Evolutionary conservation across 92 coral and sea anemone genomes (phyloP), one percentile per base, ranked within the genome.

Genomic region (Phymanthus crucifer): DNA sequence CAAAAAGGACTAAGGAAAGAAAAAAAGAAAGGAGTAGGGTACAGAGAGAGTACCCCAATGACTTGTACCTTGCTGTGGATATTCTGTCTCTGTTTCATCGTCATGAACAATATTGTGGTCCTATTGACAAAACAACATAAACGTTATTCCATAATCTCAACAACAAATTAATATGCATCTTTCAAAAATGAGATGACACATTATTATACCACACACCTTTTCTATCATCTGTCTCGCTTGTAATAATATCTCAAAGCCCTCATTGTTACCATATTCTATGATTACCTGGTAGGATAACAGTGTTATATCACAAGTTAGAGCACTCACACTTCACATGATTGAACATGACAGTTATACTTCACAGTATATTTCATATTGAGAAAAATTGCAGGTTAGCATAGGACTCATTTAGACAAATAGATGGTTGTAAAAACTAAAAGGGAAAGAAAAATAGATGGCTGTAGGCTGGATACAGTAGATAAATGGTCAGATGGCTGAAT

Each of bases 211-310:
- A 32, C 16, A 7, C 85, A 92, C 97, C 87, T 70, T 89, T 40
- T 90, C 84, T 32, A 95, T 93, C 50, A 95, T 48, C 66, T 89
- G 85, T 82, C 99, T 89, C 66, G 98, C 99, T 81, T 95, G 94
- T 74, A 88, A 80, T 32, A 90, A 77, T 47, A 90, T 91, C 58
- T 95, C 96, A 87, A 95, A 95, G 27, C 99, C 99, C 87, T 95
- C 99, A 77, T 91, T 87, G 80, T 95, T 95, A 16, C 99, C 98
- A 76, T 89, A 86, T 47, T 95, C 99, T 26, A 95, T 85, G 9
- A 95, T 82, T 38, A 95, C 99, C 98, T 95, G 65, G 32, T 18
- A 1, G 0, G 4, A 69, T 6, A 69, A 69, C 24, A 32, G 18
- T 23, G n/a, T n/a, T n/a, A n/a, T n/a, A n/a, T n/a, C n/a, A n/a